Base-by-base conservation (phyloP, 2,113 vertebrate species). In the Gallinago media region DNA sequence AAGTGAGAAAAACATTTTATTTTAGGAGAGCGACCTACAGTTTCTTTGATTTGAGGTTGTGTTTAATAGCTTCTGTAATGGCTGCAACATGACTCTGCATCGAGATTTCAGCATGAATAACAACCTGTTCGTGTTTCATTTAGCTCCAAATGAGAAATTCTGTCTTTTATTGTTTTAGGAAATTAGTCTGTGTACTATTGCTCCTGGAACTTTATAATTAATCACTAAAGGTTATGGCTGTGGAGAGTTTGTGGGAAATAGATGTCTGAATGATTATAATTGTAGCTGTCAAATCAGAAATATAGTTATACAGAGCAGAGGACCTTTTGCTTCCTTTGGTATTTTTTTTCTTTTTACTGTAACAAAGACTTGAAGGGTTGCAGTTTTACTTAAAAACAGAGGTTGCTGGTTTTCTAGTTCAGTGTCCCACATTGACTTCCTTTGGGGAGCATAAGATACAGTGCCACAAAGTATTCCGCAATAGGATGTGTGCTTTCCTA, bases 161-260 rank as follows among this genome's bases (percentile, higher is more conserved):
- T 97, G 94, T 94, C 95, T 98, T 98, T 98, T 98, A 98, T 98
- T 98, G 97, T 98, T 98, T 98, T 98, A 98, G 97, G 97, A 98
- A 98, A 98, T 98, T 97, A 98, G 97, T 97, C 97, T 96, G 88
- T 98, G 92, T 98, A 97, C 96, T 97, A 91, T 97, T 97, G 97
- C 94, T 98, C 97, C 95, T 97, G 95, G 96, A 98, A 96, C 95
- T 98, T 98, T 97, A 92, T 96, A 98, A 98, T 98, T 98, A 97
- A 98, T 98, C 96, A 97, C 96, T 94, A 97, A 98, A 98, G 94
- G 97, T 98, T 98, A 97, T 97, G 92, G 95, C 95, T 98, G 81
- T 89, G 94, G 95, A 97, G 97, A 97, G 85, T 97, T 97, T 98
- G 96, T 96, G 96, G 94, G 96, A 97, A 98, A 97, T 97, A 97